Conservation (phyloP, 2,797 vertebrate genomes). For the Telmatherina bonti region DNA sequence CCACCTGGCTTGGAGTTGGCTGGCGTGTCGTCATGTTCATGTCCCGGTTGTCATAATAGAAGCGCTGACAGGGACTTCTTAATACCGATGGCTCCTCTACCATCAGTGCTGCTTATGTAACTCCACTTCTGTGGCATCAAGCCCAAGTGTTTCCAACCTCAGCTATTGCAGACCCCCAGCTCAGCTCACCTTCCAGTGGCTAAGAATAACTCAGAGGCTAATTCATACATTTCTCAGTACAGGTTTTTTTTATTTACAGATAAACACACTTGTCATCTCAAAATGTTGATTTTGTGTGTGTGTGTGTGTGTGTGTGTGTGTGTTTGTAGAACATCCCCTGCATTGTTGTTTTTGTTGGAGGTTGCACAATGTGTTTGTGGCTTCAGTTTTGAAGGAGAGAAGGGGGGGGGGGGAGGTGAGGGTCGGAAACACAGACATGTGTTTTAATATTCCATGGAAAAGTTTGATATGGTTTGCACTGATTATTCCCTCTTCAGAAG, state of each 20-base stretch:
- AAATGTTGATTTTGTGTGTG: conserved; percentile 19
- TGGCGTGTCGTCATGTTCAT: conserved; percentile 23
- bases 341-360: conserved; percentile 15
- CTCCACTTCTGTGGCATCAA: conserved; percentile 58
- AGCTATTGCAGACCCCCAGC: conserved; percentile 47
- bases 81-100: conserved; percentile 61
- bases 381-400: conserved; percentile 14
- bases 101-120: conserved; percentile 78
- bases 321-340: conserved; percentile 41
- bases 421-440: background rate
- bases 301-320: conserved; percentile 18
- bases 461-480: conserved; percentile 23
- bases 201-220: conserved; percentile 66
- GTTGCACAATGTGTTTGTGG: conserved; percentile 50
- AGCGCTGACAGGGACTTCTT: conserved; percentile 61
- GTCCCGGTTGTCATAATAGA: conserved; percentile 73
- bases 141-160: conserved; percentile 63
- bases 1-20: conserved; percentile 43
- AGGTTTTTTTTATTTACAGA: conserved; percentile 27
- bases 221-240: conserved; percentile 22
- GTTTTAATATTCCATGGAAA: conserved; percentile 39
- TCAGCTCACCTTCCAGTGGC: conserved; percentile 38
- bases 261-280: conserved; percentile 29
- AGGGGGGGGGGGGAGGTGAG: background rate
- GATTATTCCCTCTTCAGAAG: conserved; percentile 24